phyloP scores from a whole-genome alignment of 2,888 invertebrate species.

The Lasioglossum zephyrum region DNA sequence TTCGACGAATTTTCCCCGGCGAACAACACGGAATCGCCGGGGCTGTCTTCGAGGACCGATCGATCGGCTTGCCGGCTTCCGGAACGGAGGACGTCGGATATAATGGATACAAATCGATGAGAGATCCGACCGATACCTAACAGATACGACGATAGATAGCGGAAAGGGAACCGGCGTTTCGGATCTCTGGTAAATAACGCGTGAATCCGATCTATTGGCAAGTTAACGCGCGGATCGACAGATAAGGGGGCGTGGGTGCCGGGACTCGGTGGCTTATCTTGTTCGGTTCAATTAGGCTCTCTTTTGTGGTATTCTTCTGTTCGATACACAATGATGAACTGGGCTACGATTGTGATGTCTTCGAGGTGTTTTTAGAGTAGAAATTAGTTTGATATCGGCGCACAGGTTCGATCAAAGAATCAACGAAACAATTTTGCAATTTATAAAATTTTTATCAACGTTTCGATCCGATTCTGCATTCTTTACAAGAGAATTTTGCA shows the following conservation, averaged over 20 bases:
- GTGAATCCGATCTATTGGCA: conserved; percentile 34
- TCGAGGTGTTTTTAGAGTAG: too few species aligned
- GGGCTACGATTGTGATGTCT: too few species aligned
- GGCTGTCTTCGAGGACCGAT: conserved; percentile 30
- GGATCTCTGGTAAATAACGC: conserved; percentile 34
- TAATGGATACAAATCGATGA: conserved; percentile 66
- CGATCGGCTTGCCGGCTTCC: conserved; percentile 40
- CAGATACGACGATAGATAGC: conserved; percentile 45
- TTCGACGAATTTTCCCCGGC: conserved; percentile 57
- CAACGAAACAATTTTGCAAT: too few species aligned
- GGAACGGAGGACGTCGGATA: conserved; percentile 25
- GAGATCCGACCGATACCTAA: conserved; percentile 35
- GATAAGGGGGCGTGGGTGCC: conserved; percentile 13
- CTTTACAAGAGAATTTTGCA: too few species aligned
- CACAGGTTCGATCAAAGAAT: too few species aligned
- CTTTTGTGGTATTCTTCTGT: neutral
- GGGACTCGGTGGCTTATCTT: neutral
- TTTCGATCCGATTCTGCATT: too few species aligned
- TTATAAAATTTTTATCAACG: too few species aligned
- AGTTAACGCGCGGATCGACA: conserved; percentile 33
- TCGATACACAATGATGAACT: neutral
- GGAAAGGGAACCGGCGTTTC: neutral
- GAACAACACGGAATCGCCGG: conserved; percentile 18
- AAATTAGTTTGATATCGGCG: too few species aligned
- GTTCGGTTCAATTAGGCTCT: conserved; percentile 13